These are phyloP conservation scores for Sarcophaga bullata DNA, from an alignment of 1,140 invertebrate genomes.

Conservation along the genomic window DNA sequence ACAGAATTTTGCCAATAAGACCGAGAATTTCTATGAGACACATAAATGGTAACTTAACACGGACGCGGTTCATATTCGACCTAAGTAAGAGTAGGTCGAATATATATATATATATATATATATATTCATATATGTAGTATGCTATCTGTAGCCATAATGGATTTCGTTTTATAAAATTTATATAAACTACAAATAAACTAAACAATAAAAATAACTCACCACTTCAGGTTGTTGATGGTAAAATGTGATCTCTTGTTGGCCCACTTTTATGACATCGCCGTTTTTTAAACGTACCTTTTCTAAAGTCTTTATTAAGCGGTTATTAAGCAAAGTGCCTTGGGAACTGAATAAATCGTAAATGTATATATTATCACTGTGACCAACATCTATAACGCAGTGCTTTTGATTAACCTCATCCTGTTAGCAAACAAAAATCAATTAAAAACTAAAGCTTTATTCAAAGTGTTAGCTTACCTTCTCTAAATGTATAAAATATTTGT, in stretches of 20 bases:
- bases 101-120: too few species aligned
- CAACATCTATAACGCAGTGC: constrained; percentile 25
- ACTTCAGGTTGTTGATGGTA: constrained; percentile 4
- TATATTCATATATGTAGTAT: too few species aligned
- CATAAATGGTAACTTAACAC: too few species aligned
- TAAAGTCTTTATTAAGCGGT: constrained; percentile 1
- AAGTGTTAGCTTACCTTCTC: constrained; percentile 12
- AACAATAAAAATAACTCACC: neutral
- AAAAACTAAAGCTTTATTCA: neutral
- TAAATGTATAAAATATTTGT: constrained; percentile 1
- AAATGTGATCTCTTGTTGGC: neutral
- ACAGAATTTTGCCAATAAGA: too few species aligned
- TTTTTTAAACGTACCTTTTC: constrained; percentile 7
- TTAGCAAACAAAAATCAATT: neutral
- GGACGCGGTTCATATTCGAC: too few species aligned
- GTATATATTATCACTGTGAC: neutral
- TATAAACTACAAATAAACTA: neutral
- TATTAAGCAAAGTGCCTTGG: constrained; percentile 42
- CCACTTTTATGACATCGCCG: constrained; percentile 7
- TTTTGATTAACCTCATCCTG: constrained; percentile 33
- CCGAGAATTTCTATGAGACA: too few species aligned
- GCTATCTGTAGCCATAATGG: too few species aligned
- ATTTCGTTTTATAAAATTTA: too few species aligned
- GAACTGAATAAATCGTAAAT: constrained; percentile 41
- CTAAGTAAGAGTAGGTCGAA: too few species aligned